These are phyloP conservation scores for Phengaris arion DNA, from an alignment of 2,888 invertebrate species.

Conservation along the genomic window DNA sequence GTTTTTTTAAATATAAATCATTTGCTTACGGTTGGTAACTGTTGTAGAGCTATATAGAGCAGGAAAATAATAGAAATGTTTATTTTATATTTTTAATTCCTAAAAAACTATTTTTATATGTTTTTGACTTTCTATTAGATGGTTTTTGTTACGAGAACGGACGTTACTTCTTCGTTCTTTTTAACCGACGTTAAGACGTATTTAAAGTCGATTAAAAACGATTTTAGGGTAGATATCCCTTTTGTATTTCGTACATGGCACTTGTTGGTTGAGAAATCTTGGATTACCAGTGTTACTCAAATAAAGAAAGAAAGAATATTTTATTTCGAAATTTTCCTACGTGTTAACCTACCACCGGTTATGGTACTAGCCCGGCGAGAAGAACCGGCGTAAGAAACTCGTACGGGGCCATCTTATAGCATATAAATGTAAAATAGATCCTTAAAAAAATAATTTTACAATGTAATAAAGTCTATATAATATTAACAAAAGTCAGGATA, in stretches of 20 bases:
- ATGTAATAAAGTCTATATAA: no score
- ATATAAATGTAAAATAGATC: no score
- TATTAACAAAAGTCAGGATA: no score
- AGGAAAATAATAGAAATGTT: background rate
- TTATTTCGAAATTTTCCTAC: no score
- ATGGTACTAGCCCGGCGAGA: no score
- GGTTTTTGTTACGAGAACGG: background rate
- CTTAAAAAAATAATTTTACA: no score
- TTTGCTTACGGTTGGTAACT: constrained; percentile 19
- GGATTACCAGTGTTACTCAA: no score
- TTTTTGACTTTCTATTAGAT: background rate
- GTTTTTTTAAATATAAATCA: background rate
- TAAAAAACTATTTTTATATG: background rate
- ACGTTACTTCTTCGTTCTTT: no score
- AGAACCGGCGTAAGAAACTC: no score
- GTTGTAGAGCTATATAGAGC: background rate
- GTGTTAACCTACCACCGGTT: no score
- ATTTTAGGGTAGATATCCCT: background rate
- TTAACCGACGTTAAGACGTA: background rate
- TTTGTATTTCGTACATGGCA: background rate
- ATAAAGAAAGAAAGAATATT: no score
- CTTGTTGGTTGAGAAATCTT: background rate
- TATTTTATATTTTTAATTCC: background rate
- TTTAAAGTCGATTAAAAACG: background rate
- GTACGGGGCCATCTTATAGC: no score